These are phyloP conservation scores for Heteractis magnifica DNA, from an alignment of 92 coral and sea anemone species.

Conservation along the genomic window DNA sequence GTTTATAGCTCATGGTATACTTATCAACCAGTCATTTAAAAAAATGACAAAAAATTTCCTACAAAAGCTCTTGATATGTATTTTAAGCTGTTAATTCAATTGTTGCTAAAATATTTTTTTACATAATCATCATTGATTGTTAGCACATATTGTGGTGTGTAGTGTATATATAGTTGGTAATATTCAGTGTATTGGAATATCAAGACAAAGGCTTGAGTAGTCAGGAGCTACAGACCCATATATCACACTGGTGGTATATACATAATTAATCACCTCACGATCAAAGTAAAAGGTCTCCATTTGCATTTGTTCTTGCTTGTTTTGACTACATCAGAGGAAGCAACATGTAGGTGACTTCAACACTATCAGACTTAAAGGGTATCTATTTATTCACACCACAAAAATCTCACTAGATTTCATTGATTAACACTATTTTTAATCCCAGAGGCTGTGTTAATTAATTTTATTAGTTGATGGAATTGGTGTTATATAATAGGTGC, in stretches of 20 bases:
- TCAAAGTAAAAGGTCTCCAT: constrained; percentile 7
- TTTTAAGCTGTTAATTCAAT: not conserved
- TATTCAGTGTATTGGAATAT: not conserved
- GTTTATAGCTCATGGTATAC: not conserved
- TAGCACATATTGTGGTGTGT: not conserved
- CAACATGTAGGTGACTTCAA: not conserved
- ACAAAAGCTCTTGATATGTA: not conserved
- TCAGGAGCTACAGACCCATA: constrained; percentile 5
- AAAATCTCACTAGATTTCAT: not conserved
- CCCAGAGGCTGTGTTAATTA: not conserved
- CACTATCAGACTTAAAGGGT: not conserved
- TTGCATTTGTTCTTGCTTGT: not conserved
- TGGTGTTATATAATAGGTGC: not conserved
- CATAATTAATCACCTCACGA: constrained; percentile 13
- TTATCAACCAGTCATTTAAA: not conserved
- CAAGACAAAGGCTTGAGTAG: constrained; percentile 14
- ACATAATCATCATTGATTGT: not conserved
- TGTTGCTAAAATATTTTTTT: not conserved
- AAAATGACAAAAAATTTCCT: not conserved
- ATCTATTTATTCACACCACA: not conserved
- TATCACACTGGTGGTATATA: constrained; percentile 17
- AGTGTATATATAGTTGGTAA: not conserved
- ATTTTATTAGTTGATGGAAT: not conserved
- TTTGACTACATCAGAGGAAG: not conserved
- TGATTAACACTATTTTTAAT: not conserved